Conservation (phyloP, 2,797 vertebrate species). For the Echeneis naucrates region DNA sequence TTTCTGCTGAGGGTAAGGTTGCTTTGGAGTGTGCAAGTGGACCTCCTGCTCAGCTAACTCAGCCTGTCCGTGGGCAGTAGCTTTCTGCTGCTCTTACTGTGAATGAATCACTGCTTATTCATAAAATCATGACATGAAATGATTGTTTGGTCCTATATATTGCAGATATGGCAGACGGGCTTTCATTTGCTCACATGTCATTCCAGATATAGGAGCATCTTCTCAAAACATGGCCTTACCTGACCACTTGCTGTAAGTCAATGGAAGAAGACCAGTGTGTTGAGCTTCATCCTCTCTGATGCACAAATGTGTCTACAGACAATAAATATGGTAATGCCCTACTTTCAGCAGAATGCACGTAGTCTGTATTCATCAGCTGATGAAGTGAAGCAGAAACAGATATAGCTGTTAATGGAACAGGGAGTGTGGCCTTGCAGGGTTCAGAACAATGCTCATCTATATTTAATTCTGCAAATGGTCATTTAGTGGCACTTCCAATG, state of each 20-base stretch:
- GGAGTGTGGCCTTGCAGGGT: conserved; percentile 8
- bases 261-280: not conserved
- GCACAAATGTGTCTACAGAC: conserved; percentile 5
- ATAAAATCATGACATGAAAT: conserved; percentile 33
- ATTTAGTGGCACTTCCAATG: conserved; percentile 63
- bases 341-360: conserved; percentile 19
- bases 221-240: not conserved
- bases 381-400: conserved; percentile 27
- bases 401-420: conserved; percentile 62
- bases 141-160: conserved; percentile 42
- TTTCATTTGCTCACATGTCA: not conserved
- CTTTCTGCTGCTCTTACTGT: conserved; percentile 57
- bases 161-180: conserved; percentile 17
- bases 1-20: not conserved
- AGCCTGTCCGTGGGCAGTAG: conserved; percentile 54
- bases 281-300: conserved; percentile 3
- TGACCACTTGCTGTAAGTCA: not conserved
- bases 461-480: conserved; percentile 72
- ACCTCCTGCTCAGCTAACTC: conserved; percentile 26
- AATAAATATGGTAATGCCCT: conserved; percentile 28
- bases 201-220: not conserved
- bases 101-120: conserved; percentile 68
- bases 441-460: conserved; percentile 68
- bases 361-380: conserved; percentile 35
- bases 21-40: not conserved